Evolutionary conservation across 2,797 vertebrate species (phyloP), one percentile per base, ranked within the genome.

Genomic region (Schizopygopsis pylzovi): DNA sequence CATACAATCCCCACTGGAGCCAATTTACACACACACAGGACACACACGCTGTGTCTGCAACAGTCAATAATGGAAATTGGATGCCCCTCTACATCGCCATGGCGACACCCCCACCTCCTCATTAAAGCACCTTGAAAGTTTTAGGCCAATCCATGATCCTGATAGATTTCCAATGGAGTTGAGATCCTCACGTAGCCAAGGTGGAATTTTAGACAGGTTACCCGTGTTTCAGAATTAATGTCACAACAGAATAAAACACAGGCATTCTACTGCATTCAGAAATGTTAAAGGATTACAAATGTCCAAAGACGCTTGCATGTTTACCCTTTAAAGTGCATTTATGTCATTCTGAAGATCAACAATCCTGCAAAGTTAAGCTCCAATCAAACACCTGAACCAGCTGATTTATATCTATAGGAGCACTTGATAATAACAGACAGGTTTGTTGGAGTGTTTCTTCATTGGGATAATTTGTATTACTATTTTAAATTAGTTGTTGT

Each of bases 1-100:
- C 91, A 92, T 95, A 96, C 97, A 96, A 98, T 96, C 95, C 97
- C 97, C 97, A 96, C 96, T 97, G 97, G 97, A 98, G 96, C 97
- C 97, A 98, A 99, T 99, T 99, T 98, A 97, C 95, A 97, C 95
- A 95, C 96, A 96, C 85, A 79, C 94, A 65, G 63, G 79, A 79
- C 52, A 61, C 70, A 77, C 25, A 56, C 72, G 77, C 41, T 96
- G 97, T 97, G 98, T 97, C 97, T 97, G 96, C 96, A 96, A 95
- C 96, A 97, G 97, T 98, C 97, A 98, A 98, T 99, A 99, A 98
- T 97, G 96, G 96, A 97, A 97, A 97, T 97, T 96, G 97, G 96
- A 97, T 97, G 96, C 96, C 96, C 94, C 92, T 95, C 94, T 96
- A 56, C 83, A 79, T 81, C 77, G n/a, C 81, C 80, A 83, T 85